These are phyloP conservation scores for Amitus sp. DNA, from an alignment of 2,888 invertebrate genomes.

Conservation along the genomic window DNA sequence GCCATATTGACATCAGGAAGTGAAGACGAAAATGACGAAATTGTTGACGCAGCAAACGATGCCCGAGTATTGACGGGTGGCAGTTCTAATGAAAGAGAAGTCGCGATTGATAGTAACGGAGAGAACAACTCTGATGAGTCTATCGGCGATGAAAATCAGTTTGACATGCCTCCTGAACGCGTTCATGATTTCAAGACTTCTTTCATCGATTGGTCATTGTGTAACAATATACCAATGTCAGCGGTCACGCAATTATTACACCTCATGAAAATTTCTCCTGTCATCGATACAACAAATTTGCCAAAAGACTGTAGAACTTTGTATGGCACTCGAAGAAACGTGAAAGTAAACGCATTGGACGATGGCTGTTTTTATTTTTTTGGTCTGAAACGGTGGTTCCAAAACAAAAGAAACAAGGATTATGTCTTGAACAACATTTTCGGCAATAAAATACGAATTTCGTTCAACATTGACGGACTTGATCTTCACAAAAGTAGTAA, in stretches of 20 bases:
- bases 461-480: not conserved
- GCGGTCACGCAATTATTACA: not conserved
- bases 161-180: too few species aligned
- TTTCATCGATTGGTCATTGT: not conserved
- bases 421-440: not conserved
- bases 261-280: not conserved
- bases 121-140: too few species aligned
- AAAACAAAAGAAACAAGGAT: not conserved
- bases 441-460: not conserved
- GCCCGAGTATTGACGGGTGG: too few species aligned
- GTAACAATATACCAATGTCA: not conserved
- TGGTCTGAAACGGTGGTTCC: not conserved
- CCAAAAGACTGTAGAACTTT: conserved; percentile 6
- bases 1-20: too few species aligned
- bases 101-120: too few species aligned
- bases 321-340: not conserved
- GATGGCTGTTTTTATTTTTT: conserved; percentile 4
- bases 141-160: too few species aligned
- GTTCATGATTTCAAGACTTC: too few species aligned
- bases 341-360: not conserved
- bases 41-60: too few species aligned
- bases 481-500: not conserved
- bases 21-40: too few species aligned
- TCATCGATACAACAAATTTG: not conserved
- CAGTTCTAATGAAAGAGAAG: too few species aligned